These are phyloP conservation scores for Pemphredon lugubris DNA, from an alignment of 2,888 invertebrate genomes.

Conservation along the genomic window DNA sequence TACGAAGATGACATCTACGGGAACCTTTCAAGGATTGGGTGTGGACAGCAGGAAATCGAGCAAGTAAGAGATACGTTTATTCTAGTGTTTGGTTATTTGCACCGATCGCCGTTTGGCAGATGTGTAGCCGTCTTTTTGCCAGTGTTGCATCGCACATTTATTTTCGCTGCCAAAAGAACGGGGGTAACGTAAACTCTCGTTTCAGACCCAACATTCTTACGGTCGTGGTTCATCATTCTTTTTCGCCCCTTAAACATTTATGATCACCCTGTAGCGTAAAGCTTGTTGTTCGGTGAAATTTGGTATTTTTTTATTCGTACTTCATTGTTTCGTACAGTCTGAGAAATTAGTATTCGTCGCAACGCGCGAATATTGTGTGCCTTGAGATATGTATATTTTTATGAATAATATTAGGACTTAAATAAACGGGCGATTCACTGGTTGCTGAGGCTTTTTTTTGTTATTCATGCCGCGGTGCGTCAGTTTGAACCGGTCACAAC, in stretches of 20 bases:
- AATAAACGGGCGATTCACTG: constrained; percentile 37
- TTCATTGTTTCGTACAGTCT: neutral
- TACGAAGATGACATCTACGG: constrained; percentile 84
- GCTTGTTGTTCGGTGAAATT: constrained; percentile 9
- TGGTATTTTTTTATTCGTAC: neutral
- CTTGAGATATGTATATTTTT: constrained; percentile 2
- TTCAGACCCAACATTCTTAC: neutral
- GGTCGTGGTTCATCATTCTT: neutral
- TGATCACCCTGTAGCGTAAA: constrained; percentile 4
- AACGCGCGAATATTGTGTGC: neutral
- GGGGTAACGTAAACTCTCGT: neutral
- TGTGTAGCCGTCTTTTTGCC: constrained; percentile 13
- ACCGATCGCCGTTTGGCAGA: constrained; percentile 15
- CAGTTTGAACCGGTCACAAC: constrained; percentile 70
- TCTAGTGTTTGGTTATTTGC: constrained; percentile 17
- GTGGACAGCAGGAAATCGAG: constrained; percentile 85
- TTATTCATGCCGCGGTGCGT: constrained; percentile 51
- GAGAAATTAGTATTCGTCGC: neutral
- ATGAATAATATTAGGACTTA: constrained; percentile 11
- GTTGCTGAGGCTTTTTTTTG: constrained; percentile 46
- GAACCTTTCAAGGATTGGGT: constrained; percentile 84
- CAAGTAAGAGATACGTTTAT: constrained; percentile 82
- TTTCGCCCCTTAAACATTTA: neutral
- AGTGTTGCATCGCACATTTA: constrained; percentile 23
- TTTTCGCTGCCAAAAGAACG: neutral